Base-by-base conservation (phyloP, 1,140 invertebrate genomes). In the Rhagoletis pomonella region DNA sequence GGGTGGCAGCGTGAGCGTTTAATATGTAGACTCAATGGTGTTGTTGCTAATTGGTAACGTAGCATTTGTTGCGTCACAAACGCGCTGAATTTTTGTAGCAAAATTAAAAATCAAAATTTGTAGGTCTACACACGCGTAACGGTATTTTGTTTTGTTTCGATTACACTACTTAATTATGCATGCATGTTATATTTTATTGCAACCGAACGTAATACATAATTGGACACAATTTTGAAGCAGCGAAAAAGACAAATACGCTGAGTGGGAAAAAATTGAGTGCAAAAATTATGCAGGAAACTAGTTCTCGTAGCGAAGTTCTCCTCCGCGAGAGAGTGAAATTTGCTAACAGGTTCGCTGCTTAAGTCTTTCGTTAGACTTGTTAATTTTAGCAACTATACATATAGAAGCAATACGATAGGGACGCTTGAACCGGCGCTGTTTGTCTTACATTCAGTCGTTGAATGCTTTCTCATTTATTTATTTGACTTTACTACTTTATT, bases 311-410 rank as follows among this genome's bases (percentile, higher is more conserved):
- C 4, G 12, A 73, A 73, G 44, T 73, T 73, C 67, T 73, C 12
- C 67, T 73, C 4, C 67, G 3, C 4, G 12, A 73, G 67, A 73
- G 44, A 73, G 42, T 47, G 67, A 73, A 73, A 73, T 73, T 73
- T 19, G 29, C 50, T 12, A 50, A 39, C 85, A 62, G 10, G 85
- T 86, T 86, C 85, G 85, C 19, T 50, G 85, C 60, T 86, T 86
- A 86, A 86, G 85, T 86, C 60, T 86, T 47, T 86, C 14, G n/a
- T 86, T 55, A 17, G 42, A 73, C 67, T 6, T 47, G 67, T 73
- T 73, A 44, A 12, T 5, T 55, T 2, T 55, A 5, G 50, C 10
- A 55, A 5, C 10, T 5, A 55, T 55, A 9, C 50, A 0, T 4
- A 7, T 17, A 62, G 67, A 0, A 6, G 67, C 67, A 29, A 29